phyloP scores from a whole-genome alignment of 2,113 vertebrate species.

The Crotalus horridus region DNA sequence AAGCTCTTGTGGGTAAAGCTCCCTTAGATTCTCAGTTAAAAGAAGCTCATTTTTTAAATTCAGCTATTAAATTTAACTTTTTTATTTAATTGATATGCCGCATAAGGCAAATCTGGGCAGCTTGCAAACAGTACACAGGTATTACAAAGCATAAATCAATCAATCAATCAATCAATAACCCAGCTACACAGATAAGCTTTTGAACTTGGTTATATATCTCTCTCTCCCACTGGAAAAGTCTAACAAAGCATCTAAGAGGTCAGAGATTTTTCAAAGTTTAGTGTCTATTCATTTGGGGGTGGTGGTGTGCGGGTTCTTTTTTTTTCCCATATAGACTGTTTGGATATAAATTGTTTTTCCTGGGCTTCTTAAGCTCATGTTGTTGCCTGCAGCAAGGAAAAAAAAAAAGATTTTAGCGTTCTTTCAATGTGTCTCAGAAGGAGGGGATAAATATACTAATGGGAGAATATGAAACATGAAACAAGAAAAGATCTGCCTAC shows the following conservation, averaged over 20 bases:
- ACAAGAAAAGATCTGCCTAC: background rate
- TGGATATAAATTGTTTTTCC: background rate
- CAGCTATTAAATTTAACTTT: no score
- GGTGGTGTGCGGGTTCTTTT: no score
- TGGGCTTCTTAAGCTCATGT: background rate
- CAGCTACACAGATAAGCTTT: background rate
- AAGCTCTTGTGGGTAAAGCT: background rate
- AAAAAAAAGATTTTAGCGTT: background rate
- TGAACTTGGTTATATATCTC: background rate
- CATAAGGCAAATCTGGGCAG: no score
- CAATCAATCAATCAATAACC: background rate
- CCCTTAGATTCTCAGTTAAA: background rate
- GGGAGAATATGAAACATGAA: background rate
- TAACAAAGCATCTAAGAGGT: background rate
- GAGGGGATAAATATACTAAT: background rate
- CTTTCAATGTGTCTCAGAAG: background rate
- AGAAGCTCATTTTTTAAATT: background rate
- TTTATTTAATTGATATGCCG: no score
- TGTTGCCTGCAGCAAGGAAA: background rate
- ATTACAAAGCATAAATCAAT: no score
- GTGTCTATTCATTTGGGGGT: background rate
- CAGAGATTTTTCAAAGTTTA: background rate
- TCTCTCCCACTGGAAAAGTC: background rate
- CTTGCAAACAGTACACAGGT: no score
- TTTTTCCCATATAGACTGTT: background rate